Evolutionary conservation across 2,888 invertebrate genomes (phyloP), one percentile per base, ranked within the genome.

Genomic region (Tachina lurida): DNA sequence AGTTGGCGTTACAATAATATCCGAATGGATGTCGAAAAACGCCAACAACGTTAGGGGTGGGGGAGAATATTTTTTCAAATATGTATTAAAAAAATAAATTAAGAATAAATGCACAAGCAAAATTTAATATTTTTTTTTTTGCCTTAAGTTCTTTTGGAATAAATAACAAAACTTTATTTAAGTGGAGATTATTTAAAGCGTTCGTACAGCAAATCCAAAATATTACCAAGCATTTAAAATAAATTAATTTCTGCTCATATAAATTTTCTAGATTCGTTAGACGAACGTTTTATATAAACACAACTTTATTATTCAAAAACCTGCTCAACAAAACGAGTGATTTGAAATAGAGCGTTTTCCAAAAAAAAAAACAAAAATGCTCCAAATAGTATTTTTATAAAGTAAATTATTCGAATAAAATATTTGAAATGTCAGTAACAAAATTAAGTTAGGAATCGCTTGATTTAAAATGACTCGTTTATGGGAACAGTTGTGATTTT

Each of bases 61-160:
- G 7, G 7, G 7, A 7, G 31, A 1, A 31, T 0, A 45, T 31
- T 58, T 9, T 58, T 39, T 9, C 31, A 10, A 31, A 65, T 43
- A 54, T n/a, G n/a, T n/a, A n/a, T 65, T 58, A 49, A 39, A 12
- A 70, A 45, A 13, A 75, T 67, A 62, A 31, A 15, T 39, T 58
- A 17, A 76, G 47, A 22, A 62, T 63, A 60, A 62, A 77, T 78
- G 81, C 86, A 84, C 76, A 79, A 68, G 3, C 17, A 22, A 62
- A 12, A 54, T 10, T 19, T 19, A 41, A 60, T 7, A n/a, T 63
- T 68, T 68, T 13, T 17, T 54, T 17, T 7, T 10, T 58, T 47
- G 8, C 39, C 31, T 47, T 47, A 31, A 71, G 12, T 43, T 22
- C 1, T 56, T 56, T 70, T n/a, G 12, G 31, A 22, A 22, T 17